These are phyloP conservation scores for Prionace glauca DNA, from an alignment of 2,797 vertebrate genomes.

Conservation along the genomic window DNA sequence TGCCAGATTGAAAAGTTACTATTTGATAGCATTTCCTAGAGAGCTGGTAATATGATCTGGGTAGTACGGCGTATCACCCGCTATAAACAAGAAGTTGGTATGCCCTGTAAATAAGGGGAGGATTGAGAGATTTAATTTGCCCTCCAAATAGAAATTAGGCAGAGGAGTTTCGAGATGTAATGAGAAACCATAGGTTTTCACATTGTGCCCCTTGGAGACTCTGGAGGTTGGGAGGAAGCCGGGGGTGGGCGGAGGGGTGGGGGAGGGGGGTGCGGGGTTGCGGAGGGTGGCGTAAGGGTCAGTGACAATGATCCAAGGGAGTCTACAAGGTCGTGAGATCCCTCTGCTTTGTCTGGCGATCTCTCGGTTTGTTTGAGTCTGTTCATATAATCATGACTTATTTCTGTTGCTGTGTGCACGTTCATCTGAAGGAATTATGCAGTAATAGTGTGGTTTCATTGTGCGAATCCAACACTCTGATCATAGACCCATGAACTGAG, in stretches of 20 bases:
- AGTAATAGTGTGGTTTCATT: background rate
- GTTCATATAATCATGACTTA: background rate
- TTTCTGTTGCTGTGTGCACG: background rate
- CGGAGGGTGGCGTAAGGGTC: background rate
- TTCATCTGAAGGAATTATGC: background rate
- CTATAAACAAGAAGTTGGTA: background rate
- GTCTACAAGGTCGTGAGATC: background rate
- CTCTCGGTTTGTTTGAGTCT: background rate
- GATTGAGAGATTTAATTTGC: background rate
- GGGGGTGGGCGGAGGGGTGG: background rate
- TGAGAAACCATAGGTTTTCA: background rate
- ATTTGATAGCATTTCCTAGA: background rate
- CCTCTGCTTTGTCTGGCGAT: background rate
- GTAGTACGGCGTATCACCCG: too few relatives aligned
- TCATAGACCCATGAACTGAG: background rate
- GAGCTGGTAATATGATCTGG: background rate
- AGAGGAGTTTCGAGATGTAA: background rate
- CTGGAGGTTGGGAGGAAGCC: background rate
- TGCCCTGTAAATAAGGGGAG: background rate
- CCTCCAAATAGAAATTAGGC: background rate
- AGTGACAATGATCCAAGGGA: background rate
- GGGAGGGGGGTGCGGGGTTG: too few relatives aligned
- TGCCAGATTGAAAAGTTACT: background rate
- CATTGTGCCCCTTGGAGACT: background rate
- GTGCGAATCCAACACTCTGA: background rate